These are phyloP conservation scores for Cyclina sinensis DNA, from an alignment of 1,140 invertebrate genomes.

Conservation along the genomic window DNA sequence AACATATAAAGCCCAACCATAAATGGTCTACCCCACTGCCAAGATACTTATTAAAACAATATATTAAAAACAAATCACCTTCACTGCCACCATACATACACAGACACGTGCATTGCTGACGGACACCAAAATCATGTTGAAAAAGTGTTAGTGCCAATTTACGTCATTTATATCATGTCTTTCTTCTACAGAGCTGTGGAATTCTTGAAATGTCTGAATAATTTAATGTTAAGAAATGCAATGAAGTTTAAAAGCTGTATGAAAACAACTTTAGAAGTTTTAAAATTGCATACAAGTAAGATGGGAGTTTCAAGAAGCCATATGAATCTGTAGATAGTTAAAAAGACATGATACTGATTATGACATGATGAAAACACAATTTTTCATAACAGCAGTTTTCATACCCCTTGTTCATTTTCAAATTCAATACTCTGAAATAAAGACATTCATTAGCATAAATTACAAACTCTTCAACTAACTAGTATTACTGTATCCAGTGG, in stretches of 20 bases:
- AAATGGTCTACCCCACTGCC: background rate
- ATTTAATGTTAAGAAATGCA: no score
- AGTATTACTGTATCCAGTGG: background rate
- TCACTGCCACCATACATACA: background rate
- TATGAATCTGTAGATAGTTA: no score
- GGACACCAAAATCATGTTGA: background rate
- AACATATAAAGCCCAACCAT: no score
- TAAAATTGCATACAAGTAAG: no score
- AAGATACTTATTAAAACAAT: background rate
- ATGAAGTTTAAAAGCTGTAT: no score
- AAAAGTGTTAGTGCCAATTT: background rate
- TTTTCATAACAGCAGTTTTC: background rate
- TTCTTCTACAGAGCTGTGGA: no score
- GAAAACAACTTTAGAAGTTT: no score
- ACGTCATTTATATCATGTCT: background rate
- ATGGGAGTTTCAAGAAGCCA: no score
- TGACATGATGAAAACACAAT: background rate
- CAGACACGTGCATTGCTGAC: background rate
- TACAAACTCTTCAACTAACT: background rate
- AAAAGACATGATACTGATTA: background rate
- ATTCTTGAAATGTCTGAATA: no score
- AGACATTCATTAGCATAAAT: background rate
- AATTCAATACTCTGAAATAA: slow-evolving; percentile 39
- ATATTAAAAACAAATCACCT: no score
- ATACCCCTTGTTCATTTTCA: slow-evolving; percentile 46